Evolutionary conservation across 1,140 invertebrate genomes (phyloP), one percentile per base, ranked within the genome.

Genomic region (Solenopsis invicta): DNA sequence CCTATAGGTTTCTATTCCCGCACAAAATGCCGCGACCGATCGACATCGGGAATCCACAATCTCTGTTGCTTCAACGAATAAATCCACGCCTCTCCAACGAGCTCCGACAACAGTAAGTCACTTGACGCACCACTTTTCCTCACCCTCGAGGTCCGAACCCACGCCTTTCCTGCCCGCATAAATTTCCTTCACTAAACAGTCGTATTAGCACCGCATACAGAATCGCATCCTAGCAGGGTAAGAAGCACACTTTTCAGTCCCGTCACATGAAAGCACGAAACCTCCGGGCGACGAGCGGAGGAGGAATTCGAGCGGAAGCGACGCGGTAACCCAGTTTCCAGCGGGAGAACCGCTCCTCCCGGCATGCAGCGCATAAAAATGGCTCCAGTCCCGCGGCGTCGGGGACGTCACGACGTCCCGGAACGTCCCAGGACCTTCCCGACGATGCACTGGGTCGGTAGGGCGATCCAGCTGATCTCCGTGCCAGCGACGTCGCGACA

Each of bases 291-390:
- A 72, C 66, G 13, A 75, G 69, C 54, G n/a, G 1, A 75, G 41
- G 24, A 84, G 80, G 24, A 84, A 84, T 74, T 75, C 69, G 54
- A 89, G 71, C 76, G 66, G 62, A 75, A 62, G 59, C 61, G 77
- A 84, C 89, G 89, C 66, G 66, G 85, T 90, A 90, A 90, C 89
- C 89, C 85, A 90, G 76, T 89, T 90, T 90, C 84, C 29, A 88
- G 59, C 59, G 59, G 62, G 74, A 72, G 54, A 71, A 54, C 50
- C 72, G 34, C 59, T 88, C 54, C 59, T 80, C 59, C 48, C 76
- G 75, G 13, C 54, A 37, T 24, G 74, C 82, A 54, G 59, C 48
- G 74, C 82, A 34, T 77, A 85, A 85, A 85, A 85, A 85, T 85
- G 82, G 82, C 82, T 85, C 61, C 74, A 48, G 48, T 56, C 13